phyloP scores from a whole-genome alignment of 2,113 vertebrate species.

The Albula glossodonta region DNA sequence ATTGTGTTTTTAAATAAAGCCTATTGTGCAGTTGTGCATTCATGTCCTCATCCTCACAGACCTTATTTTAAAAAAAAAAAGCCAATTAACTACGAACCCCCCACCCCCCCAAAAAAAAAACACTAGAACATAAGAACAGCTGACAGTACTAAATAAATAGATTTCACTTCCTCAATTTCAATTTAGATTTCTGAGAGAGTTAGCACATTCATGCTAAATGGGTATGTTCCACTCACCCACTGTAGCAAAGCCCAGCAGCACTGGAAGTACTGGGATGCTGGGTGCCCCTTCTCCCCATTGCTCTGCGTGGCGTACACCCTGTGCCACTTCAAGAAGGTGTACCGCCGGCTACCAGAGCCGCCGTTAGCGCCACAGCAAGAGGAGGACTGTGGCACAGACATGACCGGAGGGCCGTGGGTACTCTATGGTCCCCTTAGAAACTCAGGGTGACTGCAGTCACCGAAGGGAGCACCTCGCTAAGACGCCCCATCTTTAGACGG shows the following conservation, averaged over 20 bases:
- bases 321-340: slow-evolving; percentile 18
- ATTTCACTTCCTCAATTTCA: not conserved
- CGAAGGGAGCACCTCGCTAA: not conserved
- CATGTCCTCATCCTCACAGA: no score
- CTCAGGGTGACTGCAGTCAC: not conserved
- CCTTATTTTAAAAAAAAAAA: no score
- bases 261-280: slow-evolving; percentile 33
- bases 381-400: not conserved
- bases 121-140: not conserved
- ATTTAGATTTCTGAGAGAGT: not conserved
- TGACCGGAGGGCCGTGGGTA: not conserved
- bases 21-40: no score
- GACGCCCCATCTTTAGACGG: not conserved
- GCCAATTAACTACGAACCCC: no score
- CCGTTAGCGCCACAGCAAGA: not conserved
- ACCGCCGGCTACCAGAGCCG: slow-evolving; percentile 18
- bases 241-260: slow-evolving; percentile 34
- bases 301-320: not conserved
- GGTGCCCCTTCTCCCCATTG: not conserved
- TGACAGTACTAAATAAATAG: not conserved
- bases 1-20: no score
- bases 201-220: not conserved
- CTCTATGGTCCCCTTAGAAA: not conserved
- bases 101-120: not conserved
- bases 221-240: slow-evolving; percentile 27